Conservation (phyloP, 1,140 invertebrate species). For the Acromyrmex charruanus region DNA sequence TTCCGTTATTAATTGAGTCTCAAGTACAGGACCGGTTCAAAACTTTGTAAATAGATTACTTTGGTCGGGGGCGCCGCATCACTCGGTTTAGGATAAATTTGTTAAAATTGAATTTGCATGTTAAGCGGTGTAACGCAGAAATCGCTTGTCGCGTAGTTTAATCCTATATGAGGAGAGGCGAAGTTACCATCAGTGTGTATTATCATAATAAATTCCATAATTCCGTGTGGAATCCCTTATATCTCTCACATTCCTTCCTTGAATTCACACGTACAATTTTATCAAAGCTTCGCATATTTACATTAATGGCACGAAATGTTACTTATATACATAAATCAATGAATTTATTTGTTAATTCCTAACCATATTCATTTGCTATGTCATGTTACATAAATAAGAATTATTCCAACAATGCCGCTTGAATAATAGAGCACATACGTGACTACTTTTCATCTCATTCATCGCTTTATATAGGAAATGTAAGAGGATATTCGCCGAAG, state of each 20-base stretch:
- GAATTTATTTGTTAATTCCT: neutral
- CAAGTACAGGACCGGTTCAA: slow-evolving; percentile 45
- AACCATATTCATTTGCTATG: neutral
- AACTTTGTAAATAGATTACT: slow-evolving; percentile 61
- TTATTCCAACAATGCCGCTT: neutral
- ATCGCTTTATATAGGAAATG: slow-evolving; percentile 59
- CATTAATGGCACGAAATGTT: neutral
- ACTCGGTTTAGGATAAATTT: slow-evolving; percentile 62
- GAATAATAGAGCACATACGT: slow-evolving; percentile 21
- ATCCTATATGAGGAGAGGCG: slow-evolving; percentile 44
- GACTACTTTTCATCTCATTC: slow-evolving; percentile 40
- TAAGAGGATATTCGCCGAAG: slow-evolving; percentile 71
- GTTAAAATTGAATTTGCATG: slow-evolving; percentile 60
- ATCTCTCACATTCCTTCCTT: neutral
- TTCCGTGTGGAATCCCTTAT: slow-evolving; percentile 9
- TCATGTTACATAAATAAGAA: slow-evolving; percentile 24
- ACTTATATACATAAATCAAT: too few species aligned
- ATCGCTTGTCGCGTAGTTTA: slow-evolving; percentile 59
- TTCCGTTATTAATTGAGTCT: slow-evolving; percentile 49
- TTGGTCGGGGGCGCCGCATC: slow-evolving; percentile 35
- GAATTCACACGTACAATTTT: slow-evolving; percentile 20
- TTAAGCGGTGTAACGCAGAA: slow-evolving; percentile 62
- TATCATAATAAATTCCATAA: slow-evolving; percentile 59
- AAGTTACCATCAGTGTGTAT: slow-evolving; percentile 36
- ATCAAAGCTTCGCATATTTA: slow-evolving; percentile 16